A percentile compares a stretch with the other conserved stretches of the same genome.
phyloP scores from a whole-genome alignment of 2,113 vertebrate genomes.

The Gymnocephalus cernua region DNA sequence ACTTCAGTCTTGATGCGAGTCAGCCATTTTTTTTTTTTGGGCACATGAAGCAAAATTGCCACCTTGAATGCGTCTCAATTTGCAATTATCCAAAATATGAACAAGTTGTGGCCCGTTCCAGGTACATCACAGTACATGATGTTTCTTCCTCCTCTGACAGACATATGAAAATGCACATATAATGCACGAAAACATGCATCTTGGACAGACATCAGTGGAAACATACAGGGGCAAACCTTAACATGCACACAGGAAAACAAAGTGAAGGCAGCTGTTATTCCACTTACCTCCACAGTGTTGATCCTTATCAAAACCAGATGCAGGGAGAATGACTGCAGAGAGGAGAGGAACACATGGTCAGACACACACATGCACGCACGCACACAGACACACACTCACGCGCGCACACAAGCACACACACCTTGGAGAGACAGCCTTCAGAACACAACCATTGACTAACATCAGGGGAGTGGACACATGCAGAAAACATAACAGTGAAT shows the following conservation, averaged over 20 bases:
- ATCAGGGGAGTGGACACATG: conserved; percentile 57
- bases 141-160: neutral
- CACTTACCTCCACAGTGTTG: conserved; percentile 92
- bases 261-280: conserved; percentile 58
- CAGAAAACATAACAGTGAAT: conserved; percentile 52
- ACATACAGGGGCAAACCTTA: conserved; percentile 11
- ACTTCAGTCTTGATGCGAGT: neutral
- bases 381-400: conserved; percentile 32
- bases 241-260: conserved; percentile 43
- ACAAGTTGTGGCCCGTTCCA: neutral
- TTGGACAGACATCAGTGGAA: conserved; percentile 40
- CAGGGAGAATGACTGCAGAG: conserved; percentile 93
- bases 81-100: too few species aligned
- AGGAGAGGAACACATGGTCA: conserved; percentile 75
- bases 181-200: conserved; percentile 51
- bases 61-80: neutral
- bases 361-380: conserved; percentile 53
- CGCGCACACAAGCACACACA: conserved; percentile 18
- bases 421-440: conserved; percentile 32
- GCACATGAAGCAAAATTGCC: neutral
- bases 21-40: too few species aligned
- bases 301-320: conserved; percentile 94
- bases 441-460: conserved; percentile 49
- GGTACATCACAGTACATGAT: neutral
- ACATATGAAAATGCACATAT: conserved; percentile 44